A percentile compares a stretch with the other conserved stretches of the same genome.
Conservation (phyloP, 2,113 vertebrate species). For the Hydropotes inermis region DNA sequence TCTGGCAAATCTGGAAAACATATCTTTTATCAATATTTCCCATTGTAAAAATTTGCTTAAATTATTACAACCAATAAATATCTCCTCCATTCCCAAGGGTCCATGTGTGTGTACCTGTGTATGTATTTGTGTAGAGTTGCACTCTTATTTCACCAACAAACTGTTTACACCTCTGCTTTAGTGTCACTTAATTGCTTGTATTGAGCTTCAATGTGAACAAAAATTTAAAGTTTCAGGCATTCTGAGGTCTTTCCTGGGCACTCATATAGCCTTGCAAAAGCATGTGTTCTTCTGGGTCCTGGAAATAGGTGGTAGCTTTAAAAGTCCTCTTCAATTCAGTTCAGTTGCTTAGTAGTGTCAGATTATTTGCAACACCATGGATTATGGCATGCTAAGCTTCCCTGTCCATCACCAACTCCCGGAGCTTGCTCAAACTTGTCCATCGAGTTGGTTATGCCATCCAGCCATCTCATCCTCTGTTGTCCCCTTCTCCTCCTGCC, state of each 20-base stretch:
- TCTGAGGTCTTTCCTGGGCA: background rate
- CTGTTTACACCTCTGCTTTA: background rate
- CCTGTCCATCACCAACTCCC: background rate
- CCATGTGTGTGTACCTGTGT: background rate
- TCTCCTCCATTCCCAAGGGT: background rate
- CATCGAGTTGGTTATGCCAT: background rate
- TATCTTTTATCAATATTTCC: too few species aligned
- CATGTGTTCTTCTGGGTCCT: background rate
- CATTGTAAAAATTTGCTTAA: background rate
- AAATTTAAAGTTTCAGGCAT: background rate
- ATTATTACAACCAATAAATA: background rate
- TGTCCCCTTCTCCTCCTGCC: background rate
- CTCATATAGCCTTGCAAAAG: background rate
- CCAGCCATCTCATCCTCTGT: background rate
- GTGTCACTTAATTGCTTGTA: background rate
- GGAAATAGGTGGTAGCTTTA: background rate
- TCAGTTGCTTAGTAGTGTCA: background rate
- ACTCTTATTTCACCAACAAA: background rate
- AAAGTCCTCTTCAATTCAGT: background rate
- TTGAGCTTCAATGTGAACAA: background rate
- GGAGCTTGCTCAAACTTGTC: rapidly evolving
- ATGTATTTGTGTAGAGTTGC: background rate
- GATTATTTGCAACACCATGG: background rate
- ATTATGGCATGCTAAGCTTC: background rate
- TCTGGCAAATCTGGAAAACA: background rate